Conservation (phyloP, 2,797 vertebrate species). For the Gouania willdenowi region DNA sequence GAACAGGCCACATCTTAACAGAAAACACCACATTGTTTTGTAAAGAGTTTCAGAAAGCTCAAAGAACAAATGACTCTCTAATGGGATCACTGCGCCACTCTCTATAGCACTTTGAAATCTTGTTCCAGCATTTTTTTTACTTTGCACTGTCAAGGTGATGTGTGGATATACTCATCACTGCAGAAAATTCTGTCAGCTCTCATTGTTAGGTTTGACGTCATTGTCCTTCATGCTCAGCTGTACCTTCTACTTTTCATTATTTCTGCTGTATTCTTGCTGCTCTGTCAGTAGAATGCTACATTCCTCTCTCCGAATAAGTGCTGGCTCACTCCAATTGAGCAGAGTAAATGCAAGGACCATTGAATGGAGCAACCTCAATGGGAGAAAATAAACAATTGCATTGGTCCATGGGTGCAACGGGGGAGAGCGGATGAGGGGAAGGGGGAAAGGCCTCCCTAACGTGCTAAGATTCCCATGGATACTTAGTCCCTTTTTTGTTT, state of each 20-base stretch:
- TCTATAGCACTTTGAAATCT: conserved; percentile 31
- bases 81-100: conserved; percentile 50
- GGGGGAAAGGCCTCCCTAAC: conserved; percentile 67
- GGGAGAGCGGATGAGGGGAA: conserved; percentile 63
- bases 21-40: conserved; percentile 49
- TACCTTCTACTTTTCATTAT: conserved; percentile 62
- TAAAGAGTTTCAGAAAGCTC: conserved; percentile 42
- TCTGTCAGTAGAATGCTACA: conserved; percentile 72
- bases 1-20: conserved; percentile 39
- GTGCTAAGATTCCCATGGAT: conserved; percentile 76
- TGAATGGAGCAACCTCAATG: conserved; percentile 75
- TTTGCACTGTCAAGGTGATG: conserved; percentile 58
- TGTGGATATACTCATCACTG: conserved; percentile 51
- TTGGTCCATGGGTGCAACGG: conserved; percentile 71
- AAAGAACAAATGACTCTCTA: conserved; percentile 56
- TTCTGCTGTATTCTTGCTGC: conserved; percentile 69
- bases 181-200: conserved; percentile 40
- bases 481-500: conserved; percentile 59
- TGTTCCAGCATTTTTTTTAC: conserved; percentile 41
- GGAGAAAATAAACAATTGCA: conserved; percentile 78
- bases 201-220: conserved; percentile 27
- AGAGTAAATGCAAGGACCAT: conserved; percentile 72
- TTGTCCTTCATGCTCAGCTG: conserved; percentile 51
- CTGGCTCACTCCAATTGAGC: conserved; percentile 78
- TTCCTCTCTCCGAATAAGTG: conserved; percentile 74